A percentile compares a stretch with the other conserved stretches of the same genome.
Conservation (phyloP, 92 coral and sea anemone genomes). For the Parazoanthus swiftii region DNA sequence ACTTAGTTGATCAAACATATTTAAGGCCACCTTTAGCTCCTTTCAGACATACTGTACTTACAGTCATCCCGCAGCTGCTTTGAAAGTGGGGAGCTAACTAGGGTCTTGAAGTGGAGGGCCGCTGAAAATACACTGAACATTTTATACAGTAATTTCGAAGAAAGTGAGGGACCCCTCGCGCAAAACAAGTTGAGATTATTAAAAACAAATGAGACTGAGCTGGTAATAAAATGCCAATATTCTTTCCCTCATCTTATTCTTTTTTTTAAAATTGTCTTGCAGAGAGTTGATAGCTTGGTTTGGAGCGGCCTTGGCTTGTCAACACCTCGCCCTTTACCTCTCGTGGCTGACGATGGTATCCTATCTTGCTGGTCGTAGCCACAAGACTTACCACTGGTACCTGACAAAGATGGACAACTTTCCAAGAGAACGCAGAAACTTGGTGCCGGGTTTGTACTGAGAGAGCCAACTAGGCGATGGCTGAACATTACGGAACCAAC, state of each 20-base stretch:
- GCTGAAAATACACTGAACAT: too few species aligned
- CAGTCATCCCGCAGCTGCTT: too few species aligned
- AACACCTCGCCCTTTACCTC: slow-evolving; percentile 65
- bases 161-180: too few species aligned
- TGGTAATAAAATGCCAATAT: not conserved
- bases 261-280: not conserved
- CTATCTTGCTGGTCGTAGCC: slow-evolving; percentile 83
- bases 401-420: slow-evolving; percentile 72
- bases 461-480: not conserved
- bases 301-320: slow-evolving; percentile 76
- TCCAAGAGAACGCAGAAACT: slow-evolving; percentile 70
- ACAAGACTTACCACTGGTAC: slow-evolving; percentile 85
- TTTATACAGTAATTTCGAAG: too few species aligned
- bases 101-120: too few species aligned
- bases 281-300: slow-evolving; percentile 87
- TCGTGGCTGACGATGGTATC: slow-evolving; percentile 75
- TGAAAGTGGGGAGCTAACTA: too few species aligned
- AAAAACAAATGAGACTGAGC: not conserved
- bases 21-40: too few species aligned
- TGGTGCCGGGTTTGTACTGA: slow-evolving; percentile 71
- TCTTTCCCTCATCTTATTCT: not conserved
- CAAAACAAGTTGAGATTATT: not conserved
- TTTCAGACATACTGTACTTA: too few species aligned
- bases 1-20: too few species aligned
- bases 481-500: too few species aligned